Evolutionary conservation across 2,888 invertebrate genomes (phyloP), one percentile per base, ranked within the genome.

Genomic region (Rotaria sp.): DNA sequence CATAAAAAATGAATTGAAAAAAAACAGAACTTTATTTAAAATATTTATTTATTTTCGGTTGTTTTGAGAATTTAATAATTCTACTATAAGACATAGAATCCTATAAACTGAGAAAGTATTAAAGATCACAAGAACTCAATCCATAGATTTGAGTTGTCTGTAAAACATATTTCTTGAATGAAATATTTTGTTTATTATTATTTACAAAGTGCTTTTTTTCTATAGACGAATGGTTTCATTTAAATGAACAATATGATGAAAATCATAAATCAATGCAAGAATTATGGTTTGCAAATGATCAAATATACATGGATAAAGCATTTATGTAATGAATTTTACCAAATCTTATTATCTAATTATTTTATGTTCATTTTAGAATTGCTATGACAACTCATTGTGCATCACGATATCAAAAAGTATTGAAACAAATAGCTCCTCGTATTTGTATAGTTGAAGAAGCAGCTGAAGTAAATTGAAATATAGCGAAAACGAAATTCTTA

Each of bases 361-460:
- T 15, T 59, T n/a, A 2, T 59, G 30, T 50, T 50, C 18, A 15
- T 30, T 59, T 59, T 30, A 67, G 67, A 24, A 88, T 88, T 80
- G 88, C 88, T 38, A 88, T 88, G 88, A 88, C 88, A 35, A 88
- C 88, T 7, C 88, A 88, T 41, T 88, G 87, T 35, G 88, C 88
- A 18, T 87, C 88, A 11, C 85, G 87, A 35, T 85, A 85, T 38
- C 84, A 87, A 21, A 52, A 85, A 45, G 84, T 87, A 18, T 85
- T 88, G 24, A 87, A 87, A 75, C 75, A 87, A 38, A 85, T 88
- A 10, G 85, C 85, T 1, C 87, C 88, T 24, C 85, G 85, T 11
- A 86, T 88, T 80, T 85, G 88, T 4, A 86, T 88, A 7, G 88
- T 88, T n/a, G 88, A 88, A 85, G 88, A 88, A 84, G 88, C 89